phyloP scores from a whole-genome alignment of 2,888 invertebrate species.

The Leptopilina myrica region DNA sequence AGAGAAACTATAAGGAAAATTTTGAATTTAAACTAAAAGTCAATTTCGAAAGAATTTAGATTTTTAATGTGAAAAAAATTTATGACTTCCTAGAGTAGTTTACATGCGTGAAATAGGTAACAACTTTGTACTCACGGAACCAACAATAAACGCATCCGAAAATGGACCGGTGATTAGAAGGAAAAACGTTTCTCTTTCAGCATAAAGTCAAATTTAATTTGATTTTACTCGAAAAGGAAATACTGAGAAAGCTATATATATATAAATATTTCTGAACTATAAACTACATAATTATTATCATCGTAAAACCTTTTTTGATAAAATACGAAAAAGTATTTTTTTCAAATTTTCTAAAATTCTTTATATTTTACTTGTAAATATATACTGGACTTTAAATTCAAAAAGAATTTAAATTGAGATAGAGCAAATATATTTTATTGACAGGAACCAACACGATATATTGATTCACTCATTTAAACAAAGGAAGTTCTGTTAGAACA shows the following conservation, averaged over 20 bases:
- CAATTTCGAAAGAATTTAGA: background rate
- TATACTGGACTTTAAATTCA: background rate
- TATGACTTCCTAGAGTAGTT: background rate
- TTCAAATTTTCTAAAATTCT: background rate
- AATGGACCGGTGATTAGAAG: conserved; percentile 13
- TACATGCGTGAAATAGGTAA: background rate
- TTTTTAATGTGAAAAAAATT: background rate
- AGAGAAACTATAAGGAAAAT: background rate
- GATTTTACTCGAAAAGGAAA: conserved; percentile 19
- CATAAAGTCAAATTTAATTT: background rate
- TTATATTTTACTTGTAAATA: background rate
- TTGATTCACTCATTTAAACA: conserved; percentile 11
- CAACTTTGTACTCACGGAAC: conserved; percentile 12
- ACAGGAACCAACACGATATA: conserved; percentile 8
- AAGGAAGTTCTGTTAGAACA: conserved; percentile 5
- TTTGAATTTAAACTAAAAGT: background rate
- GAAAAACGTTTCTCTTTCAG: conserved; percentile 2
- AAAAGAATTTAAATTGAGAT: background rate
- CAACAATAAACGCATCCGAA: conserved; percentile 13
- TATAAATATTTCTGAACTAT: background rate
- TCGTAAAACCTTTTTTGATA: background rate
- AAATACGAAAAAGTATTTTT: background rate
- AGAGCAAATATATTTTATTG: background rate
- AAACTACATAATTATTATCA: background rate
- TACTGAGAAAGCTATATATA: conserved; percentile 2